Base-by-base conservation (phyloP, 2,888 invertebrate species). In the Drosophila diplacantha region DNA sequence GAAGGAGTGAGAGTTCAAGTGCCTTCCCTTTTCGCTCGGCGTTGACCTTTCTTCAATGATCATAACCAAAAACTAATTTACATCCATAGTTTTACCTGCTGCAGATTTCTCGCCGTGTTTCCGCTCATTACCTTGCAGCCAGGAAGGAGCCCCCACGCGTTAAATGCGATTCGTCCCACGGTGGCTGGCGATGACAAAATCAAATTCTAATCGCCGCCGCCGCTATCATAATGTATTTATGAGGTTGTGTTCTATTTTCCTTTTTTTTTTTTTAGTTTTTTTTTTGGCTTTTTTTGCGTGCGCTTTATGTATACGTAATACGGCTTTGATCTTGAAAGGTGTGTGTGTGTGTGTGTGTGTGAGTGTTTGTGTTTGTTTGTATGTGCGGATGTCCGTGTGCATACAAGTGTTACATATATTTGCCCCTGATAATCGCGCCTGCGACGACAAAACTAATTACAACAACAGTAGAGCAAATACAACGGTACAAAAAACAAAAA, bases 151-250 rank as follows among this genome's bases (percentile, higher is more conserved):
- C 44, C 29, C 44, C 43, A 29, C 29, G 29, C 29, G 44, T 29
- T 20, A 32, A 56, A 53, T 43, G 12, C 43, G 9, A 7, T 31
- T 62, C 20, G 47, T 26, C 55, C 65, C 78, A 80, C 73, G 69
- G 81, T 77, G 38, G 9, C 24, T 26, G 39, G 22, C 18, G 44
- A 53, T 50, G 61, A 52, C 55, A 56, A 69, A 78, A 78, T 75
- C 65, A 69, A 75, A 78, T 64, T 74, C 70, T 74, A 78, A 75
- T 78, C 77, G 72, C 35, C 60, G 46, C 57, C 57, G 50, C 54
- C 62, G 56, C 59, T 75, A 77, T 75, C 72, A 52, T 72, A 72
- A 77, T 70, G 57, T 72, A 74, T 75, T 75, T 77, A 72, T 75
- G 75, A 81, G 56, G 59, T 59, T 63, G 59, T 60, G 50, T 50